These are phyloP conservation scores for Xyrichtys novacula DNA, from an alignment of 2,797 vertebrate genomes.

Conservation along the genomic window DNA sequence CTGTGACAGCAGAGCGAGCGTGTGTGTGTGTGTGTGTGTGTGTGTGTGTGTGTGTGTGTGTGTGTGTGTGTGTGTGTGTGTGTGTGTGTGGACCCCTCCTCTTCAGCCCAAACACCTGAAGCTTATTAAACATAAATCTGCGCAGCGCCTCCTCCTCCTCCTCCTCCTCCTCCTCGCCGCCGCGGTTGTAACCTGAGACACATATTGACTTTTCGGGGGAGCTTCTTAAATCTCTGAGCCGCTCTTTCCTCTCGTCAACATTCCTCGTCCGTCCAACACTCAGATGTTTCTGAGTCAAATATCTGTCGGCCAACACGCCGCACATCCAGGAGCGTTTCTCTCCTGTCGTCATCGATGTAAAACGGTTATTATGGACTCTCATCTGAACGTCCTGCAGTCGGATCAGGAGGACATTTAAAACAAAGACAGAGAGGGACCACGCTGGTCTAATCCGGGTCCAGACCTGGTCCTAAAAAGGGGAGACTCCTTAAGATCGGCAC, in stretches of 20 bases:
- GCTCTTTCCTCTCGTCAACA: slow-evolving; percentile 57
- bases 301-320: no score
- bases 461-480: no score
- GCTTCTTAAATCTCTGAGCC: slow-evolving; percentile 82
- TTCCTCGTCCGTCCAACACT: slow-evolving; percentile 48
- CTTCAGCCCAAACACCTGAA: slow-evolving; percentile 81
- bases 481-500: no score
- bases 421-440: no score
- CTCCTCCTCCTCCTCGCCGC: no score
- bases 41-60: slow-evolving; percentile 14
- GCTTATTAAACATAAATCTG: slow-evolving; percentile 88
- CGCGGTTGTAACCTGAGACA: slow-evolving; percentile 82
- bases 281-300: slow-evolving; percentile 45
- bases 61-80: slow-evolving; percentile 10
- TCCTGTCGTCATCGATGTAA: no score
- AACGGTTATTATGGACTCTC: no score
- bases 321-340: no score
- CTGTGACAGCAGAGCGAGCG: slow-evolving; percentile 73
- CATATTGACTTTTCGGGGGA: slow-evolving; percentile 84
- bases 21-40: slow-evolving; percentile 23
- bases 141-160: no score
- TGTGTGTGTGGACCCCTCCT: slow-evolving; percentile 3
- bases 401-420: no score
- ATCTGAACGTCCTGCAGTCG: no score
- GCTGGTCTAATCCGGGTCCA: no score